Conservation (phyloP, 2,113 vertebrate species). For the Galeopterus variegatus region DNA sequence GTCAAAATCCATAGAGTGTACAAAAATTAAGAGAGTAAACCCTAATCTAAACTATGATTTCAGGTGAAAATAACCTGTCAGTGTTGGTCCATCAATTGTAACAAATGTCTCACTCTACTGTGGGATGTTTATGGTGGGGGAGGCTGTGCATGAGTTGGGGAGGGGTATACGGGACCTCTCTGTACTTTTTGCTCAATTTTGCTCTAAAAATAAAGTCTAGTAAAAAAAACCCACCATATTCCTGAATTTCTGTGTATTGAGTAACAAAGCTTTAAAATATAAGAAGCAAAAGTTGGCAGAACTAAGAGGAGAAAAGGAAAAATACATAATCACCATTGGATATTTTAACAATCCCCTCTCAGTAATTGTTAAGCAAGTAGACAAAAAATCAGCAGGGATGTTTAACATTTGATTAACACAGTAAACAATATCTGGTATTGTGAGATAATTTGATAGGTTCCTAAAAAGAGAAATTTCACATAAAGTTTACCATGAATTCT, state of each 20-base stretch:
- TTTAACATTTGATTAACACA: neutral
- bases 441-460: neutral
- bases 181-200: neutral
- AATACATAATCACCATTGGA: neutral
- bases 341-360: conserved; percentile 16
- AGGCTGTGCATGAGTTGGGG: neutral
- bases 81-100: too few species aligned
- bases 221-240: neutral
- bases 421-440: neutral
- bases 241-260: neutral
- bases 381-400: neutral
- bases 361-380: neutral
- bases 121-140: neutral
- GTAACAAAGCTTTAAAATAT: neutral
- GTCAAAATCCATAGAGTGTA: too few species aligned
- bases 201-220: neutral
- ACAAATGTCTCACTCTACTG: neutral
- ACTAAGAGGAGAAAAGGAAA: neutral
- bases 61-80: too few species aligned
- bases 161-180: neutral
- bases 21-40: too few species aligned
- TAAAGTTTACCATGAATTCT: neutral
- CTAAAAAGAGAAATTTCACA: neutral
- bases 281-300: neutral
- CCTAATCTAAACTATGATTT: neutral